These are phyloP conservation scores for Paramisgurnus dabryanus DNA, from an alignment of 2,113 vertebrate species.

Conservation along the genomic window DNA sequence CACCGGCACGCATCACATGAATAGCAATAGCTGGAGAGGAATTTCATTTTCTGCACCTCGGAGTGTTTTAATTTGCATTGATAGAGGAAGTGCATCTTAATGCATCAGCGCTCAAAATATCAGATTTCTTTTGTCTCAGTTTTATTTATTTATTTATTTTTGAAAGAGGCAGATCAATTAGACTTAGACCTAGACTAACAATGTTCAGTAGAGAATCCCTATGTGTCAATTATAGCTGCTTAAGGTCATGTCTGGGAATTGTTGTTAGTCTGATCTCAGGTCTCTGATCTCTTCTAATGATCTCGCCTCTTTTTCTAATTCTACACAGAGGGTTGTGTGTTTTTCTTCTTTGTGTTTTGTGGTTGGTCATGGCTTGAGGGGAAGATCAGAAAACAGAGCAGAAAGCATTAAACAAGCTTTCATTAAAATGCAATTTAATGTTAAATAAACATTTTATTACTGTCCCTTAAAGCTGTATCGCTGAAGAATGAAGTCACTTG, in stretches of 20 bases:
- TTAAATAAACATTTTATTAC: too few relatives aligned
- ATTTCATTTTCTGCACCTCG: not conserved
- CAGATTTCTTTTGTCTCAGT: not conserved
- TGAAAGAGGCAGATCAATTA: too few relatives aligned
- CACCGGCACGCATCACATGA: not conserved
- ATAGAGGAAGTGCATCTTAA: not conserved
- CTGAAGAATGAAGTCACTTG: too few relatives aligned
- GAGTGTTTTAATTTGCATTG: slow-evolving; percentile 9
- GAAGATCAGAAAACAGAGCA: not conserved
- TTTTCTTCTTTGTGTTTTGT: not conserved
- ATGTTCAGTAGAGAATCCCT: too few relatives aligned
- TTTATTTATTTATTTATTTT: too few relatives aligned
- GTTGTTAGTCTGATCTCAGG: not conserved
- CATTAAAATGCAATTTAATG: too few relatives aligned
- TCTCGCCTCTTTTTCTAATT: too few relatives aligned
- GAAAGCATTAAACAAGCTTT: too few relatives aligned
- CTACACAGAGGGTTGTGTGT: not conserved
- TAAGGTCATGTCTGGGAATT: not conserved
- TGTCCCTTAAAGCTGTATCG: too few relatives aligned
- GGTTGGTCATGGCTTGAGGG: not conserved
- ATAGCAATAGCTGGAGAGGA: slow-evolving; percentile 8
- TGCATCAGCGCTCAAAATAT: not conserved
- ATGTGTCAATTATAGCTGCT: too few relatives aligned
- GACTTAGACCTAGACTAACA: too few relatives aligned
- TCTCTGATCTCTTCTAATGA: not conserved